Percentiles rank a stretch among this genome's conserved stretches.
These are phyloP conservation scores for Chymomyza caudatula DNA, from an alignment of 2,888 invertebrate species.

Conservation along the genomic window DNA sequence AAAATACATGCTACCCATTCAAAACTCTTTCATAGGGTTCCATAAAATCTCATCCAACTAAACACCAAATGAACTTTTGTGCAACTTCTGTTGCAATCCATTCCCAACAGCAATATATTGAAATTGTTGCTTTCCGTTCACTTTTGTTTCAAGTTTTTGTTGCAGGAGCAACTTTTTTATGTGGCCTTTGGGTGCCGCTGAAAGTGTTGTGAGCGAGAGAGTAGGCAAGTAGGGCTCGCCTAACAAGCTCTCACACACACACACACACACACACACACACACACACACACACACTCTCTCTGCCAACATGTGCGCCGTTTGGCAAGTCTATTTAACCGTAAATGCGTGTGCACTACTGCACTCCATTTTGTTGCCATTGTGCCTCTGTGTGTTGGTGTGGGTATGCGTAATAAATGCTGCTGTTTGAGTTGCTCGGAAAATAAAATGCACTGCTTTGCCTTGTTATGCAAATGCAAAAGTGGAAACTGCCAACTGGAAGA, in stretches of 20 bases:
- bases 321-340: slow-evolving; percentile 14
- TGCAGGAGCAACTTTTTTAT: slow-evolving; percentile 20
- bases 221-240: neutral
- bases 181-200: slow-evolving; percentile 1
- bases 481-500: neutral
- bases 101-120: neutral
- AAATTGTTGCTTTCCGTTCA: slow-evolving; percentile 16
- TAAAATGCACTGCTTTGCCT: slow-evolving; percentile 27
- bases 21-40: neutral
- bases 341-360: neutral
- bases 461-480: slow-evolving; percentile 27
- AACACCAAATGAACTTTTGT: neutral
- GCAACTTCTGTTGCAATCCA: neutral
- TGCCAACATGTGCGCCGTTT: neutral
- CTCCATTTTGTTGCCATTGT: neutral
- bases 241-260: neutral
- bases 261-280: too few species aligned
- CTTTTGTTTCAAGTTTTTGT: neutral
- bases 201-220: too few species aligned
- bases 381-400: neutral
- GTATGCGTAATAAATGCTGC: slow-evolving; percentile 10
- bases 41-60: neutral
- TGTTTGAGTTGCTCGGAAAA: slow-evolving; percentile 23
- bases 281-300: neutral
- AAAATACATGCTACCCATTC: neutral